Evolutionary conservation across 2,888 invertebrate genomes (phyloP).

Genomic region (Trachelus iudaicus): DNA sequence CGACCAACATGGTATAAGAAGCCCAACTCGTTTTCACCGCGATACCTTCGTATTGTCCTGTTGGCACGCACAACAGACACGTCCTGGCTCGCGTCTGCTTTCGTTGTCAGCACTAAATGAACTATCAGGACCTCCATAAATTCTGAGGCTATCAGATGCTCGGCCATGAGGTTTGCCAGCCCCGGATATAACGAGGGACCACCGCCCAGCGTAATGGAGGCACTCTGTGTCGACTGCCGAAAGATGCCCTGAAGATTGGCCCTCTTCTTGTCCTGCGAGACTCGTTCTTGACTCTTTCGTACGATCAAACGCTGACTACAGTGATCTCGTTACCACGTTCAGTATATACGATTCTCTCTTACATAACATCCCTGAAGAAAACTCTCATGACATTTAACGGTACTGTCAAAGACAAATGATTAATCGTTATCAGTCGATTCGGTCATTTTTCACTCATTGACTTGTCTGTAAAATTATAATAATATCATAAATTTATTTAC

Average conservation of each 20-base stretch:
- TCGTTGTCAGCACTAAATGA: constrained; percentile 57
- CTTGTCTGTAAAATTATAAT: background rate
- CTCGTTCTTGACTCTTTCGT: background rate
- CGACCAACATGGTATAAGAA: background rate
- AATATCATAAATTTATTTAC: background rate
- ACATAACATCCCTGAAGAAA: background rate
- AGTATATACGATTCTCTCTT: background rate
- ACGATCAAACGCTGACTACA: background rate
- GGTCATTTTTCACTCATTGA: background rate
- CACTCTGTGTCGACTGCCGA: constrained; percentile 42
- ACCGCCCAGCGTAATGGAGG: constrained; percentile 56
- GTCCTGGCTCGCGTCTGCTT: constrained; percentile 34
- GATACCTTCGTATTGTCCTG: background rate
- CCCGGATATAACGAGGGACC: constrained; percentile 58
- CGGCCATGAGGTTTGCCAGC: constrained; percentile 45
- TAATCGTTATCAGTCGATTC: background rate
- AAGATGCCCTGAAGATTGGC: constrained; percentile 42
- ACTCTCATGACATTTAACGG: background rate
- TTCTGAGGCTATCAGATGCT: constrained; percentile 56
- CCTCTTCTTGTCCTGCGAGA: constrained; percentile 9
- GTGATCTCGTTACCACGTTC: background rate
- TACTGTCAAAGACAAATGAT: background rate
- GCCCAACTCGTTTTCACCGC: constrained; percentile 1
- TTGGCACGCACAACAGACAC: constrained; percentile 13
- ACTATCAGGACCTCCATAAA: constrained; percentile 59